Base-by-base conservation (phyloP, 2,113 vertebrate genomes). In the Narcine bancroftii region DNA sequence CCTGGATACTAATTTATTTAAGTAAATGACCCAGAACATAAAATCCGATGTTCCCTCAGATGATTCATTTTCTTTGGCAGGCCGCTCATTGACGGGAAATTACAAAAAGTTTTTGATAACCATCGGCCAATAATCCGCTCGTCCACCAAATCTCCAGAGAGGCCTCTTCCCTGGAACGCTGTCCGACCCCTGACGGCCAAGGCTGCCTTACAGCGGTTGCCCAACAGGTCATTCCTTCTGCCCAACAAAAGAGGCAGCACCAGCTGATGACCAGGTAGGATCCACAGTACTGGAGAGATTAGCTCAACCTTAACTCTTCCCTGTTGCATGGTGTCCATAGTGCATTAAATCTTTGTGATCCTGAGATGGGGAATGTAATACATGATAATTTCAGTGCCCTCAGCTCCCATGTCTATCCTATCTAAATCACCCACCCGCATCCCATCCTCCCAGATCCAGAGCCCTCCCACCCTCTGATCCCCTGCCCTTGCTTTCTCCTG, bases 121-220 rank as follows among this genome's bases (percentile, higher is more conserved):
- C 94, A 94, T 36, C 94, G 93, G 77, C 93, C 95, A 91, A 69
- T 94, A 92, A 93, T 93, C 92, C 76, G 21, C 77, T 94, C 94
- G 60, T 77, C 93, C 39, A 24, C 92, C 87, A 92, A 92, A 93
- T 63, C 92, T 45, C 92, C 15, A 0, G 94, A 94, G 93, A 93
- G 75, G 0, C 93, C 93, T 85, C 94, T 94, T 69, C 92, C 92
- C 7, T 42, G 24, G 0, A 93, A 93, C 1, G 0, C 77, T 0
- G 36, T 92, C 83, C 95, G 94, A 39, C 95, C 95, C 69, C 94
- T 95, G 93, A 95, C 95, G 36, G 93, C 96, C 89, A 93, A 79
- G 42, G 95, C 96, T 2, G 66, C 93, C 36, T 93, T 97, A 9
- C 96, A 95, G 94, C 95, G 95, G n/a, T 93, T 95, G 45, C 94